Conservation (phyloP, 2,797 vertebrate species). For the Enteromius afrohamiltoni region DNA sequence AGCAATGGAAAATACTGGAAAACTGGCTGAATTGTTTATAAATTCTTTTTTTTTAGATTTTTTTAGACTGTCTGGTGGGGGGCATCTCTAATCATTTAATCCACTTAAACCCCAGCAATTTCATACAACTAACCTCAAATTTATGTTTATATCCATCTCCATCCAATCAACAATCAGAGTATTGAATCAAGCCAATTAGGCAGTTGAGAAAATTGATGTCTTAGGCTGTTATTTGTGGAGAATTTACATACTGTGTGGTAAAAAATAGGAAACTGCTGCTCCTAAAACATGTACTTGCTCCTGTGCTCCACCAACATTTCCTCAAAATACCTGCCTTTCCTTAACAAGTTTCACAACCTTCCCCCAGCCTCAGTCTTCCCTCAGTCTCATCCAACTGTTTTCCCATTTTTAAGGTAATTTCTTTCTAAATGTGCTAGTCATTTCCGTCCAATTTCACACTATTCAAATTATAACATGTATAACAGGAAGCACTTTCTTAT, state of each 20-base stretch:
- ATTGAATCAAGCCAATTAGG: neutral
- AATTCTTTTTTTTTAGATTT: neutral
- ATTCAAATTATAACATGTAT: constrained; percentile 22
- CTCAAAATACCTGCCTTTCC: neutral
- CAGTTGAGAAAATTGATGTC: neutral
- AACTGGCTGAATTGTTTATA: no score
- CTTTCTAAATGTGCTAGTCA: constrained; percentile 25
- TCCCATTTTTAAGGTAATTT: constrained; percentile 16
- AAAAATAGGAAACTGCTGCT: neutral
- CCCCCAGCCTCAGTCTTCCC: neutral
- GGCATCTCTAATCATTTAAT: neutral
- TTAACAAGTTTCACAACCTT: neutral
- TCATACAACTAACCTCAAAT: neutral
- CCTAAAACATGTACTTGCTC: neutral
- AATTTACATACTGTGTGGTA: neutral
- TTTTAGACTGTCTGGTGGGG: neutral
- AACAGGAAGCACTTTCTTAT: constrained; percentile 16
- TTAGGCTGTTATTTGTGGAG: neutral
- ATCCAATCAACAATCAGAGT: neutral
- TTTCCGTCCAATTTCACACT: constrained; percentile 28
- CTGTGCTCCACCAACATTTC: neutral
- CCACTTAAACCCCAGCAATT: neutral
- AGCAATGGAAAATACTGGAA: no score
- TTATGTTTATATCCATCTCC: neutral
- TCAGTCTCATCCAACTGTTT: neutral